Conservation (phyloP, 92 coral and sea anemone species). For the Siderastrea radians region DNA sequence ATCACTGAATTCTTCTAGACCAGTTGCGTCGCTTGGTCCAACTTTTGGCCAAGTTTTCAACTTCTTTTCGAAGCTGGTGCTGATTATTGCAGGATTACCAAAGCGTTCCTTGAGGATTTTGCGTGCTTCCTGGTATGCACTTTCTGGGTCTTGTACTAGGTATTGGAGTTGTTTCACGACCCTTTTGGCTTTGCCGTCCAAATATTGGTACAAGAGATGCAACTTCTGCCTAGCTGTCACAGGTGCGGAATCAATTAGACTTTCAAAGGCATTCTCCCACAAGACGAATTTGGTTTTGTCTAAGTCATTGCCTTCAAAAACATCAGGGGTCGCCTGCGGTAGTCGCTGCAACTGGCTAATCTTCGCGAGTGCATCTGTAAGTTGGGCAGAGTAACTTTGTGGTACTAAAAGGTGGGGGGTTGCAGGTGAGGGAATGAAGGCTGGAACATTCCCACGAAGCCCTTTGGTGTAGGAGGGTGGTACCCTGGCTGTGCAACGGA, state of each 20-base stretch:
- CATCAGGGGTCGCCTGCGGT: constrained; percentile 13
- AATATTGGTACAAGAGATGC: constrained; percentile 44
- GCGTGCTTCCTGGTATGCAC: constrained; percentile 57
- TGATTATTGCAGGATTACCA: constrained; percentile 58
- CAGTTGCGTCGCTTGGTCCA: constrained; percentile 44
- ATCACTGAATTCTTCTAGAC: constrained; percentile 4
- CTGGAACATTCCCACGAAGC: no score
- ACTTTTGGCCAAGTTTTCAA: constrained; percentile 63
- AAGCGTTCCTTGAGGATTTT: constrained; percentile 67
- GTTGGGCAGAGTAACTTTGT: neutral
- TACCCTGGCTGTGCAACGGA: no score
- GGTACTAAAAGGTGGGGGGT: neutral
- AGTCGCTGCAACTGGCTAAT: constrained; percentile 10
- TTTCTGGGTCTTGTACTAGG: constrained; percentile 62
- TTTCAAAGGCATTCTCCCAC: constrained; percentile 45
- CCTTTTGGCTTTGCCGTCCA: constrained; percentile 41
- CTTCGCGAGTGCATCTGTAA: neutral
- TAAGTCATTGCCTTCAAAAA: constrained; percentile 23
- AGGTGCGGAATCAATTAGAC: constrained; percentile 45
- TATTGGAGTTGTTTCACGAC: constrained; percentile 56
- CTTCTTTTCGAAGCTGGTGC: constrained; percentile 64
- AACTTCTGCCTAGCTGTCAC: constrained; percentile 20
- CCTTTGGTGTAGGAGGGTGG: no score
- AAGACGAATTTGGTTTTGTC: constrained; percentile 45
- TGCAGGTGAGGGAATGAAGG: no score